These are phyloP conservation scores for Albula glossodonta DNA, from an alignment of 2,113 vertebrate genomes.

Conservation along the genomic window DNA sequence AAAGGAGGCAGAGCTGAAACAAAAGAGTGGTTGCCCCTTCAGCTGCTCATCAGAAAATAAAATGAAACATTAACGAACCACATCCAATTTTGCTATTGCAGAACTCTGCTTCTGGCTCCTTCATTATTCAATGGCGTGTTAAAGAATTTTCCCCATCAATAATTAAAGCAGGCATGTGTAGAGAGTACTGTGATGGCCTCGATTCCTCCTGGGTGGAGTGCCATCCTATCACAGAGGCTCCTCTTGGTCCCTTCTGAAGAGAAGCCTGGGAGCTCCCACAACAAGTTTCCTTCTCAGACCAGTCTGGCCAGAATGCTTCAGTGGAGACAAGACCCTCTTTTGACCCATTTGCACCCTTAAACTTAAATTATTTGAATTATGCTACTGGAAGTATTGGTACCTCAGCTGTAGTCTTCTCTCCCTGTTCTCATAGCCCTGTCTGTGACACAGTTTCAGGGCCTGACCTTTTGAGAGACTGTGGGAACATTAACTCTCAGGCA, in stretches of 20 bases:
- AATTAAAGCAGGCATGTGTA: slow-evolving; percentile 15
- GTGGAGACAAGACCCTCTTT: neutral
- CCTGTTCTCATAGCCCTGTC: neutral
- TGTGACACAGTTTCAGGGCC: neutral
- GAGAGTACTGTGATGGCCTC: neutral
- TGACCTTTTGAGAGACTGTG: neutral
- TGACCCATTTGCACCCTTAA: neutral
- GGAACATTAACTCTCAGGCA: neutral
- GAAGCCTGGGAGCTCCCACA: neutral
- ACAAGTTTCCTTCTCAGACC: neutral
- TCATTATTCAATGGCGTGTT: slow-evolving; percentile 26
- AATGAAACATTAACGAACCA: slow-evolving; percentile 29
- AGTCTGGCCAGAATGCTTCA: neutral
- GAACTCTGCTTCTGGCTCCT: neutral
- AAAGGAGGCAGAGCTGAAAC: neutral
- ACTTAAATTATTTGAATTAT: slow-evolving; percentile 2
- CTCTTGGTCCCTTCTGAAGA: neutral
- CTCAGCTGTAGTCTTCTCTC: neutral
- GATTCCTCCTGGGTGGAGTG: neutral
- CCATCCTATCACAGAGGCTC: neutral
- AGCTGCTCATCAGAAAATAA: neutral
- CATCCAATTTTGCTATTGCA: neutral
- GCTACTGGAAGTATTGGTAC: neutral
- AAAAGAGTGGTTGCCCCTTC: slow-evolving; percentile 6
- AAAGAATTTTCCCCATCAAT: slow-evolving; percentile 33